phyloP scores from a whole-genome alignment of 2,113 vertebrate genomes.

The Heterotis niloticus region DNA sequence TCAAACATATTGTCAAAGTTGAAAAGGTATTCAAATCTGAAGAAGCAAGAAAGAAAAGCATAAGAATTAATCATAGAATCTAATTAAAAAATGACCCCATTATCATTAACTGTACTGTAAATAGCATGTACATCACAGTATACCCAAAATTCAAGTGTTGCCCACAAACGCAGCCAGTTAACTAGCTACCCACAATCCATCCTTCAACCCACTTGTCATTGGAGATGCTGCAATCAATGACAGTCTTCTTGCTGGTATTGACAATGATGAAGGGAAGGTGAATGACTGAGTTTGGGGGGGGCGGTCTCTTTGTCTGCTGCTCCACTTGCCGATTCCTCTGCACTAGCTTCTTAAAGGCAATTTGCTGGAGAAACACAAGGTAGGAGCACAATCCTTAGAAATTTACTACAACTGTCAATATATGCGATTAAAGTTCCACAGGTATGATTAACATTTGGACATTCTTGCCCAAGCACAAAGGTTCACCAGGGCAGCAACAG shows the following conservation, averaged over 20 bases:
- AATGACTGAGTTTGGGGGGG: conserved; percentile 92
- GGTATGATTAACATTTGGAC: not conserved
- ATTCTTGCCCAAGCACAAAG: not conserved
- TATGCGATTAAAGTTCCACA: no score
- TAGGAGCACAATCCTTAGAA: conserved; percentile 23
- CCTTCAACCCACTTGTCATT: conserved; percentile 86
- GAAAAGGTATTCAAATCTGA: conserved; percentile 96
- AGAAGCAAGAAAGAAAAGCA: conserved; percentile 1
- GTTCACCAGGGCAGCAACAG: not conserved
- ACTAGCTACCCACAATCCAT: no score
- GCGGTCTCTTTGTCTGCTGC: conserved; percentile 83
- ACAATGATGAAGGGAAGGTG: conserved; percentile 97
- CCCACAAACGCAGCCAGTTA: not conserved
- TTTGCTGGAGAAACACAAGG: conserved; percentile 76
- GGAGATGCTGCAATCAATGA: conserved; percentile 99
- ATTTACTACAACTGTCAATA: not conserved
- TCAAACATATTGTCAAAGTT: conserved; percentile 99
- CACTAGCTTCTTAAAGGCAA: conserved; percentile 98
- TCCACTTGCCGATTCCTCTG: conserved; percentile 90
- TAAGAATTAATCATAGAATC: no score
- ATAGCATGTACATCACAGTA: not conserved
- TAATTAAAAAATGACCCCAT: no score
- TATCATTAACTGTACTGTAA: no score
- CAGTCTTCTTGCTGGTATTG: conserved; percentile 99
- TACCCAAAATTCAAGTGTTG: not conserved